Evolutionary conservation across 1,140 invertebrate genomes (phyloP).

Genomic region (Brachystomella parvula): DNA sequence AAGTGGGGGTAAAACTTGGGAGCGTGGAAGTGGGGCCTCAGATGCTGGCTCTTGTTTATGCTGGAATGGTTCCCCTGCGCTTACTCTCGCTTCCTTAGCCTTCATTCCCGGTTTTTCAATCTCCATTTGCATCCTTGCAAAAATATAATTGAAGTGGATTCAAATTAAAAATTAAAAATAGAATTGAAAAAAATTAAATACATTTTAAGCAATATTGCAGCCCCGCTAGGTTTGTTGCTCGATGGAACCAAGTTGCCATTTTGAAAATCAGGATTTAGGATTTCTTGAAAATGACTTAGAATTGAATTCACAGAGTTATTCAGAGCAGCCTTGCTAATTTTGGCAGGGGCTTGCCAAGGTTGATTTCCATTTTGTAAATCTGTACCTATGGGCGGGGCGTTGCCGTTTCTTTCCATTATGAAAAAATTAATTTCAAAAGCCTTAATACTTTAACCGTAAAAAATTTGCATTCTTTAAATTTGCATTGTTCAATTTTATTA

Average conservation of each 20-base stretch:
- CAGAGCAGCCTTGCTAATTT: neutral
- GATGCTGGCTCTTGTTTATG: neutral
- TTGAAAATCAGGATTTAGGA: neutral
- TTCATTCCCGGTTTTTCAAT: no score
- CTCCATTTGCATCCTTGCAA: neutral
- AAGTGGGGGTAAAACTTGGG: neutral
- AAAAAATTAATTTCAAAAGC: no score
- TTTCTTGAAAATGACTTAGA: neutral
- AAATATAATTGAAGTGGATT: neutral
- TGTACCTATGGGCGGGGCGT: no score
- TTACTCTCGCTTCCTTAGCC: no score
- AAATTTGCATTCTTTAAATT: no score
- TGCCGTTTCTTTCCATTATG: no score
- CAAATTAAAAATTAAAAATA: neutral
- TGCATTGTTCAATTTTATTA: no score
- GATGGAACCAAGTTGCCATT: neutral
- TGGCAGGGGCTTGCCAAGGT: neutral
- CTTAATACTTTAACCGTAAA: no score
- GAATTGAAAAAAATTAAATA: neutral
- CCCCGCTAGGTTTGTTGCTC: neutral
- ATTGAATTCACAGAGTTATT: neutral
- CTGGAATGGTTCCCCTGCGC: neutral
- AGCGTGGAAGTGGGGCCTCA: no score
- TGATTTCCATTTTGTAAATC: no score
- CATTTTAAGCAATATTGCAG: slow-evolving; percentile 5